Evolutionary conservation across 2,888 invertebrate genomes (phyloP).

Genomic region (Drosophila fulvimacula): DNA sequence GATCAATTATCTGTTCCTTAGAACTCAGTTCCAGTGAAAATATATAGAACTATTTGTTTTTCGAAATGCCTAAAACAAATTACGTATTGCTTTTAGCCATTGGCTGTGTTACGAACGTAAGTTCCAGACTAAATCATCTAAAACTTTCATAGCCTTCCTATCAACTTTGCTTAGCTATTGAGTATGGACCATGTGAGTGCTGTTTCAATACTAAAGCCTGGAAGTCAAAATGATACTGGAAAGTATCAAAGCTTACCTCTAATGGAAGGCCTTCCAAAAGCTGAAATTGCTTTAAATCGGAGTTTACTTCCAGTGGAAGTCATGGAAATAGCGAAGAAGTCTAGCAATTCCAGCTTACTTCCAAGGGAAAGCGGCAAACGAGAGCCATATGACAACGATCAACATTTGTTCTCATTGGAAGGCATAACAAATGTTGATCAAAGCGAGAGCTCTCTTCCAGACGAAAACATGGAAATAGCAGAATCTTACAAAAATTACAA

Average conservation of each 20-base stretch:
- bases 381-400: not conserved
- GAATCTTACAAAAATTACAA: not conserved
- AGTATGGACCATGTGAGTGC: not conserved
- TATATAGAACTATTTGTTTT: too few relatives aligned
- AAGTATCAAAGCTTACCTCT: not conserved
- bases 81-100: not conserved
- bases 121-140: not conserved
- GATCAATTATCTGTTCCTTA: not conserved
- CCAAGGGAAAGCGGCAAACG: not conserved
- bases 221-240: not conserved
- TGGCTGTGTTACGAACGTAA: not conserved
- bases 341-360: not conserved
- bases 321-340: not conserved
- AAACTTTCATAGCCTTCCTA: not conserved
- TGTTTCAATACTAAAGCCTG: not conserved
- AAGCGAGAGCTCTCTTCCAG: not conserved
- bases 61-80: constrained; percentile 5
- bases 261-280: not conserved
- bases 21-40: not conserved
- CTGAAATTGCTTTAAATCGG: not conserved
- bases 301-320: not conserved
- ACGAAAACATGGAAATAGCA: not conserved
- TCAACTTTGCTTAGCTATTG: not conserved
- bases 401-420: not conserved
- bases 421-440: not conserved